These are phyloP conservation scores for Hofmannophila pseudospretella DNA, from an alignment of 2,888 invertebrate species.

Conservation along the genomic window DNA sequence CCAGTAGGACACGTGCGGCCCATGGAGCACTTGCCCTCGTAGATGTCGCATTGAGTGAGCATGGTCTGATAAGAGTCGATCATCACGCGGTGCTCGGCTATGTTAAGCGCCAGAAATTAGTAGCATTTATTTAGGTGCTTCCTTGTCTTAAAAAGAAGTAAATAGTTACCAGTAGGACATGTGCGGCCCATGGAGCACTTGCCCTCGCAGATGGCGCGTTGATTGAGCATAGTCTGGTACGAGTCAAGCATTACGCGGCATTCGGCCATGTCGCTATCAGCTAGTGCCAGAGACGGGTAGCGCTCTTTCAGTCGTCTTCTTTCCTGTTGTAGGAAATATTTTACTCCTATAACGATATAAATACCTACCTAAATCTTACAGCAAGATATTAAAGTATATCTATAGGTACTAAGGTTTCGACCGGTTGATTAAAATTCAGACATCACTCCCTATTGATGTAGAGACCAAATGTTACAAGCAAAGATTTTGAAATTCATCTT, in stretches of 20 bases:
- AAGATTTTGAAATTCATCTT: too few relatives aligned
- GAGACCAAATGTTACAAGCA: too few relatives aligned
- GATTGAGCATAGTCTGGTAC: conserved; percentile 88
- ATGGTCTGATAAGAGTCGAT: conserved; percentile 91
- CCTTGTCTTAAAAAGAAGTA: too few relatives aligned
- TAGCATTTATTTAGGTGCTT: too few relatives aligned
- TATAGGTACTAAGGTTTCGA: too few relatives aligned
- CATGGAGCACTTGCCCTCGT: conserved; percentile 91
- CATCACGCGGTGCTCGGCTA: conserved; percentile 86
- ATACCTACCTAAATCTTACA: neutral
- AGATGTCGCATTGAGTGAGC: conserved; percentile 86
- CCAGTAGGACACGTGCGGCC: conserved; percentile 93
- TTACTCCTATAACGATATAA: neutral
- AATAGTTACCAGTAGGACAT: conserved; percentile 88
- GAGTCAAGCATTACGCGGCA: conserved; percentile 88
- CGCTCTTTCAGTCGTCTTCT: conserved; percentile 89
- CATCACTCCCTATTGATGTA: too few relatives aligned
- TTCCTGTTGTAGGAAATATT: conserved; percentile 76
- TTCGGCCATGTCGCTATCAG: conserved; percentile 84
- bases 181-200: conserved; percentile 89
- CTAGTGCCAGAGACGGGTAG: conserved; percentile 87
- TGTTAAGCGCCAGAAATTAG: too few relatives aligned
- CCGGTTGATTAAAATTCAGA: too few relatives aligned
- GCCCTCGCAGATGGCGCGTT: conserved; percentile 91
- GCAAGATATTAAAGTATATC: too few relatives aligned